Conservation (phyloP, 2,113 vertebrate genomes). For the Eolophus roseicapilla region DNA sequence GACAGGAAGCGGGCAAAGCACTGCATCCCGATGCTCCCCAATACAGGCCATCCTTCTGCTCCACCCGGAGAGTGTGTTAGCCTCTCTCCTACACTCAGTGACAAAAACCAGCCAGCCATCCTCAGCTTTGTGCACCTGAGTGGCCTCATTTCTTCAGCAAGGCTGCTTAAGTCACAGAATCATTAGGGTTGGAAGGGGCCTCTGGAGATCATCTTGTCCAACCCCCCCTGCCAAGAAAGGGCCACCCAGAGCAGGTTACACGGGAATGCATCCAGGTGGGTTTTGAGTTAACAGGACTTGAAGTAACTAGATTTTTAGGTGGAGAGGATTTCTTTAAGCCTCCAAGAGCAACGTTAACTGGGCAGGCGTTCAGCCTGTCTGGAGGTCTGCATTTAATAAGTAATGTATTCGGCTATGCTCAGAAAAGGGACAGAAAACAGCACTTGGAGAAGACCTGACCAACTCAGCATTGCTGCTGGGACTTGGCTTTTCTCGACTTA, state of each 20-base stretch:
- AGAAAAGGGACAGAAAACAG: not conserved
- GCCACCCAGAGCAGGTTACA: not conserved
- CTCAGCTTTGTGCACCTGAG: not conserved
- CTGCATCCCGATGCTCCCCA: accelerated
- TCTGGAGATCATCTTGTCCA: not conserved
- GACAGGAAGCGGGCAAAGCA: not conserved
- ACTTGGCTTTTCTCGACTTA: not conserved
- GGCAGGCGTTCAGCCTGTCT: not conserved
- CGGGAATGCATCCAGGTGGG: not conserved
- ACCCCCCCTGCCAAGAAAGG: not conserved
- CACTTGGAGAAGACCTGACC: not conserved
- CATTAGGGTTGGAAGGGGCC: not conserved
- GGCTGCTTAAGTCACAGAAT: not conserved
- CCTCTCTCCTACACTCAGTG: accelerated
- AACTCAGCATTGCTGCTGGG: not conserved
- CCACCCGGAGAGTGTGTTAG: not conserved
- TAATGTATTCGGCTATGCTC: not conserved
- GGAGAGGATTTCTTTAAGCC: not conserved
- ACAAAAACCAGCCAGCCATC: not conserved
- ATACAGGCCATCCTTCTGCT: not conserved
- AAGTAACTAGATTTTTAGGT: not conserved
- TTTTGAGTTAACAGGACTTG: not conserved
- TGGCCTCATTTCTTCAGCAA: not conserved
- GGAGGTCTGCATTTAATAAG: not conserved
- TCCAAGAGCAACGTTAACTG: not conserved